A percentile compares a stretch with the other conserved stretches of the same genome.
Conservation (phyloP, 1,140 invertebrate species). For the Leptopilina boulardi region DNA sequence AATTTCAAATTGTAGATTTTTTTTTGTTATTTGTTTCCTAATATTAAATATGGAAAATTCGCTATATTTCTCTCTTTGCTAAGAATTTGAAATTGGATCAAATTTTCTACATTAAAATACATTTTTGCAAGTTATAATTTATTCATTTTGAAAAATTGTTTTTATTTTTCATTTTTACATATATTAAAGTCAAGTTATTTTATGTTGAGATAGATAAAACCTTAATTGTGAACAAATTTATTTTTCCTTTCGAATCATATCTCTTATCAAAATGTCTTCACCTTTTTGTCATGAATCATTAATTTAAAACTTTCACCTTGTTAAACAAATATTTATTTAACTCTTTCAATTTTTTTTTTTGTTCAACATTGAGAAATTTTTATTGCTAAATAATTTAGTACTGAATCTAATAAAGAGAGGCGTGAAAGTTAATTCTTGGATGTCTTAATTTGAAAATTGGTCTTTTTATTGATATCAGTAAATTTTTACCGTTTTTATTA, state of each 20-base stretch:
- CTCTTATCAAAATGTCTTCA: not conserved
- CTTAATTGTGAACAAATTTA: conserved; percentile 2
- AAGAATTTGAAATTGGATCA: too few relatives aligned
- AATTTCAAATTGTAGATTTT: not conserved
- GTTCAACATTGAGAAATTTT: not conserved
- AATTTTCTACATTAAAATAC: too few relatives aligned
- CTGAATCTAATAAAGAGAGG: not conserved
- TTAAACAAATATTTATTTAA: not conserved
- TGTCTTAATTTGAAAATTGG: too few relatives aligned
- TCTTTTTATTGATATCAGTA: too few relatives aligned
- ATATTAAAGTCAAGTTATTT: too few relatives aligned
- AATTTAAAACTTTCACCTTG: not conserved
- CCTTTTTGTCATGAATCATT: not conserved
- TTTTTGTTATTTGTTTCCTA: not conserved
- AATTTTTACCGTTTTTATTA: too few relatives aligned
- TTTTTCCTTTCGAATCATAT: not conserved
- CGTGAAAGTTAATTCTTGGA: not conserved
- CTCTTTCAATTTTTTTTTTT: not conserved
- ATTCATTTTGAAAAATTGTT: not conserved
- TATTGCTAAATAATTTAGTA: not conserved
- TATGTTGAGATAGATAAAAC: not conserved
- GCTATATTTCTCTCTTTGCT: not conserved
- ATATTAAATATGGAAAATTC: not conserved
- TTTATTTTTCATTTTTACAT: not conserved
- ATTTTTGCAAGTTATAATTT: too few relatives aligned